phyloP scores from a whole-genome alignment of 2,888 invertebrate species.

The Pachymerium ferrugineum region DNA sequence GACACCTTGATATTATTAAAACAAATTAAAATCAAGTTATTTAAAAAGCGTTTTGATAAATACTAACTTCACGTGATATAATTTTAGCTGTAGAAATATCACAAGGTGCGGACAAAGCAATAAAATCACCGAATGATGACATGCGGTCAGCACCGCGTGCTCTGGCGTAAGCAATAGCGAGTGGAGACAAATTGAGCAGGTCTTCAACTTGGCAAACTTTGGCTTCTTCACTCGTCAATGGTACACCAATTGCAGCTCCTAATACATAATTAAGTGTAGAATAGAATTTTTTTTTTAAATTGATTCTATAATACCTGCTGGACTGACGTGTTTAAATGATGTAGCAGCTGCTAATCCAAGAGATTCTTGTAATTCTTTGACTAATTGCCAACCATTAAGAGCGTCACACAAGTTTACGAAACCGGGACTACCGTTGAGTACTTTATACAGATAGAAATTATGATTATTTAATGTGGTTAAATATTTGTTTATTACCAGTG shows the following conservation, averaged over 20 bases:
- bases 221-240: constrained; percentile 68
- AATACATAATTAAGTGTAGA: background rate
- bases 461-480: too few species aligned
- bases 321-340: constrained; percentile 97
- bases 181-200: constrained; percentile 63
- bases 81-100: constrained; percentile 86
- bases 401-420: constrained; percentile 97
- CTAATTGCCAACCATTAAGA: constrained; percentile 94
- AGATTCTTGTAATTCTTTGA: constrained; percentile 74
- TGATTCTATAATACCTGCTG: constrained; percentile 60
- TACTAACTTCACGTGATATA: constrained; percentile 63
- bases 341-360: constrained; percentile 82
- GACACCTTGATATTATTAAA: constrained; percentile 74
- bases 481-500: constrained; percentile 50
- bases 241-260: constrained; percentile 82
- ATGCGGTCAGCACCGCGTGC: constrained; percentile 97
- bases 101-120: constrained; percentile 86
- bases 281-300: constrained; percentile 5
- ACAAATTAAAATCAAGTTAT: background rate
- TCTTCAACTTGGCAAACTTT: constrained; percentile 92
- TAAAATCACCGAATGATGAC: constrained; percentile 98
- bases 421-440: constrained; percentile 91
- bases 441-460: constrained; percentile 45
- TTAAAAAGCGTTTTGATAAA: background rate
- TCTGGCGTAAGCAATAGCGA: constrained; percentile 88